Conservation (phyloP, 2,113 vertebrate genomes). For the Myrmecophaga tridactyla region DNA sequence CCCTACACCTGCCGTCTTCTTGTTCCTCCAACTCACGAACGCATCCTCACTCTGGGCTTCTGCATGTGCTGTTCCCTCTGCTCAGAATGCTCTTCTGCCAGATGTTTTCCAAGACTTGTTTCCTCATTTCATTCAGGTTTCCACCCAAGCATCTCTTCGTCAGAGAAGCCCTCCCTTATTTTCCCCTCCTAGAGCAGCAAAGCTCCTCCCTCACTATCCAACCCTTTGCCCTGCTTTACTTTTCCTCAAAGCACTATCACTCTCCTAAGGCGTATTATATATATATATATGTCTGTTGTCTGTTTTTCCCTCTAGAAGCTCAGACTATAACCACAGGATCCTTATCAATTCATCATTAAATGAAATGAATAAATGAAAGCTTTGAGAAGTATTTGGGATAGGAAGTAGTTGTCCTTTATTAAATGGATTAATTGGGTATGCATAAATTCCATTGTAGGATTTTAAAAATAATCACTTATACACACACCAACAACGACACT, state of each 20-base stretch:
- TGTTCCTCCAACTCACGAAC: background rate
- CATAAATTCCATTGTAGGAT: constrained; percentile 4
- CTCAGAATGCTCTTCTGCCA: background rate
- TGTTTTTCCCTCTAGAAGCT: background rate
- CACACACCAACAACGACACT: background rate
- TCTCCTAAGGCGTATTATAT: background rate
- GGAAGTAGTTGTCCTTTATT: background rate
- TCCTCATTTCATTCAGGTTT: background rate
- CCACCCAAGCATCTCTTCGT: background rate
- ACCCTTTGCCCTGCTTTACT: background rate
- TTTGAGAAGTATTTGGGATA: background rate
- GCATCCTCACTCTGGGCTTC: background rate
- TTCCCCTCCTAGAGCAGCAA: background rate
- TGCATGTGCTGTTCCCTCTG: background rate
- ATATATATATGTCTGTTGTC: background rate
- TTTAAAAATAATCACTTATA: background rate
- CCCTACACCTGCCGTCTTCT: background rate
- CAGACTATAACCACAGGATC: background rate
- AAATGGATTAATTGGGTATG: background rate
- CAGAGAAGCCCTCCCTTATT: background rate
- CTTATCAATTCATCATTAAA: background rate
- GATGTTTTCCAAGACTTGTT: background rate
- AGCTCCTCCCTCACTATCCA: background rate
- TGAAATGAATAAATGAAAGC: background rate
- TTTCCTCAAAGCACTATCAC: background rate